phyloP scores from a whole-genome alignment of 2,888 invertebrate genomes.

The Ferdinandea cuprea region DNA sequence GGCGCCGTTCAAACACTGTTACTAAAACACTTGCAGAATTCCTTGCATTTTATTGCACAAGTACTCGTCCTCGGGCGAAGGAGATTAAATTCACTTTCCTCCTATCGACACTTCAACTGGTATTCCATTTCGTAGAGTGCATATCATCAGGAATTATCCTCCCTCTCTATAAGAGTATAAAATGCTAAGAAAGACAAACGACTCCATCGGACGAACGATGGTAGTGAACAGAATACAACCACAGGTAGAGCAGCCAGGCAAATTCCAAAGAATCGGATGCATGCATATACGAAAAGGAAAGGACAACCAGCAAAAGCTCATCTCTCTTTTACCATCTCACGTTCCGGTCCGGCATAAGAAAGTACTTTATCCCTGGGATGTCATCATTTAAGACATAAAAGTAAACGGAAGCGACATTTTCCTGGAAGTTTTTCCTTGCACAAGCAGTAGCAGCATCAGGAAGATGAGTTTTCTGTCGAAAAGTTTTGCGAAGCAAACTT shows the following conservation, averaged over 20 bases:
- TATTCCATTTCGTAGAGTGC: slow-evolving; percentile 26
- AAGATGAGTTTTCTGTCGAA: slow-evolving; percentile 59
- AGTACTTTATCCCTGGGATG: slow-evolving; percentile 61
- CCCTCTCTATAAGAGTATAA: not conserved
- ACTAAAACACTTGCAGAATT: not conserved
- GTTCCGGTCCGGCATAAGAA: slow-evolving; percentile 22
- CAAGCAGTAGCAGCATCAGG: not conserved
- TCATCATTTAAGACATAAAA: slow-evolving; percentile 65
- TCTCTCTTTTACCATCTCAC: slow-evolving; percentile 11
- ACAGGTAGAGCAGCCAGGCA: slow-evolving; percentile 19
- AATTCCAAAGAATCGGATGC: slow-evolving; percentile 32
- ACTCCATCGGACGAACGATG: slow-evolving; percentile 56
- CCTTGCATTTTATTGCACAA: not conserved
- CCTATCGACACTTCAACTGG: slow-evolving; percentile 36
- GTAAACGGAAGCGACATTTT: slow-evolving; percentile 60
- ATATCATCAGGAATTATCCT: slow-evolving; percentile 47
- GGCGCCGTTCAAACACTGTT: not conserved
- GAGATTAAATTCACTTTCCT: slow-evolving; percentile 61
- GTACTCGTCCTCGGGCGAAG: not conserved
- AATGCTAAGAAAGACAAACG: slow-evolving; percentile 64
- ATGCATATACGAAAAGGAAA: too few species aligned
- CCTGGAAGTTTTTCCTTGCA: slow-evolving; percentile 54
- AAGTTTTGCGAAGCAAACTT: slow-evolving; percentile 60
- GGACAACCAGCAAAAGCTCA: slow-evolving; percentile 12
- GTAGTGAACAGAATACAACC: too few species aligned